Evolutionary conservation across 2,113 vertebrate genomes (phyloP).

Genomic region (Dasyornis broadbenti): DNA sequence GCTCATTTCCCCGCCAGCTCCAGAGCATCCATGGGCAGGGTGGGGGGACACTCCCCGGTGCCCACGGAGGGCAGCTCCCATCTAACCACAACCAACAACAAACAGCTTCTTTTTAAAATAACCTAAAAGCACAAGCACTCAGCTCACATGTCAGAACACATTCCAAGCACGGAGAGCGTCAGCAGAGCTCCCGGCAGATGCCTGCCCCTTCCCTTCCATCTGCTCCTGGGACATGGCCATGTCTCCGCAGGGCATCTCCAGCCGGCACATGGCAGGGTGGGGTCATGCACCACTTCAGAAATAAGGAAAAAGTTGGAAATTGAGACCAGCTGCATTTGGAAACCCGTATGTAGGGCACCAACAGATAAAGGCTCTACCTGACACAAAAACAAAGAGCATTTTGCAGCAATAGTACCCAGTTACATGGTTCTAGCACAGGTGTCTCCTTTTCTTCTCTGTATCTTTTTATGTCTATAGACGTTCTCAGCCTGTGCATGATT

Average conservation of each 20-base stretch:
- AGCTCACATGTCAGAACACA: not conserved
- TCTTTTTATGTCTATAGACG: not conserved
- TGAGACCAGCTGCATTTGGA: not conserved
- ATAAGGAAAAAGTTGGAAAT: not conserved
- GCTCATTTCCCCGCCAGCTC: not conserved
- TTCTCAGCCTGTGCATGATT: not conserved
- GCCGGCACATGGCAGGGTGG: accelerated
- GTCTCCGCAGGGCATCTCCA: accelerated
- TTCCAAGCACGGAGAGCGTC: not conserved
- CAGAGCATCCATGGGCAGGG: accelerated
- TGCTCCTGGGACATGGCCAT: accelerated
- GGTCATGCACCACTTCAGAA: accelerated
- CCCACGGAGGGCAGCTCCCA: accelerated
- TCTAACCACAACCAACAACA: not conserved
- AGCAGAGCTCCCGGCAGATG: not conserved
- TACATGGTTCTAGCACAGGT: accelerated
- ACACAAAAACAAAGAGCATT: not conserved
- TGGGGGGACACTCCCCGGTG: not conserved
- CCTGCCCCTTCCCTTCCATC: not conserved
- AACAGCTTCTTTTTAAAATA: not conserved
- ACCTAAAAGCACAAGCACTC: not conserved
- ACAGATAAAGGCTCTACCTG: not conserved
- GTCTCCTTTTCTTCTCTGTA: not conserved
- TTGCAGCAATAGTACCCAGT: not conserved
- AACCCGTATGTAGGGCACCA: not conserved